Evolutionary conservation across 2,797 vertebrate species (phyloP), one percentile per base, ranked within the genome.

Genomic region (Aythya fuligula): DNA sequence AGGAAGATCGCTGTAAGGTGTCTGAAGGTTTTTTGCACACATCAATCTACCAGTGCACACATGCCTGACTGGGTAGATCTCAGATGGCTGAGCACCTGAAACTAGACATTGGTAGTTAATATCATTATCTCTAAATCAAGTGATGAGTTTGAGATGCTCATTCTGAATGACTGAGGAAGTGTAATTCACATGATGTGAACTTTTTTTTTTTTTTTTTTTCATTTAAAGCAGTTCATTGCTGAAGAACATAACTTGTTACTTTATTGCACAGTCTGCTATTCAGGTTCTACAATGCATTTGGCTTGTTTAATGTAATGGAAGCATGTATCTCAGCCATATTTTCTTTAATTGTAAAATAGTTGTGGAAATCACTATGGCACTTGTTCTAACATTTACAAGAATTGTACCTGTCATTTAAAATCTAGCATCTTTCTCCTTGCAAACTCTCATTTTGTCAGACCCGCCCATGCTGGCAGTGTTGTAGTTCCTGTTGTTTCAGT

Each of bases 321-420:
- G 17, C 3, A 6, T 45, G n/a, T 45, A 61, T 7, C 8, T 70
- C 18, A 38, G 3, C 6, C 0, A 0, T n/a, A 5, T 74, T 79
- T 66, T 82, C 5, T 9, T 30, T 73, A 41, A 24, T 20, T 73
- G 11, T 65, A 47, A 70, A 74, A 34, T 56, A 41, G 36, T 28
- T 43, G 18, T 78, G 20, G 19, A 65, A 61, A 49, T 47, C 38
- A 27, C 57, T 34, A 27, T 32, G 16, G 10, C 27, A 11, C 24
- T 45, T 61, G n/a, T 38, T 36, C 65, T 78, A 41, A 41, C 39
- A 51, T 17, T 77, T 34, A 28, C 27, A 83, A 49, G 32, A 81
- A 0, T 30, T 47, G 8, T 34, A 60, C 15, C 8, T 43, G 4
- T 64, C 6, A 79, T 47, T 47, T 69, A 80, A 85, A 87, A 71